Evolutionary conservation across 2,113 vertebrate genomes (phyloP).

Genomic region (Oryzias woworae): DNA sequence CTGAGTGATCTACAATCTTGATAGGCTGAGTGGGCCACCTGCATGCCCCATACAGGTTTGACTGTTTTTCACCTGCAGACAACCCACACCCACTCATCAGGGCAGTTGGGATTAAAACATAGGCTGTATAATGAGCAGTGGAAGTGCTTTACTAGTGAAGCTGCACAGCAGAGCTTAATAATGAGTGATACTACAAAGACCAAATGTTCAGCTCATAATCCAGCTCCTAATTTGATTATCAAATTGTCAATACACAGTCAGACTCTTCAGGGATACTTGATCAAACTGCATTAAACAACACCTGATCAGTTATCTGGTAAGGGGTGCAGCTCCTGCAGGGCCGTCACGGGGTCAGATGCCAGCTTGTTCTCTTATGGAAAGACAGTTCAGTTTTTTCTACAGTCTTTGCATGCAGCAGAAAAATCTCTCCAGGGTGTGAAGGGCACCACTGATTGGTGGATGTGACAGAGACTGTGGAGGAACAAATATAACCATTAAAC

Average conservation of each 20-base stretch:
- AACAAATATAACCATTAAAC: slow-evolving; percentile 43
- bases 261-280: slow-evolving; percentile 36
- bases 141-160: too few species aligned
- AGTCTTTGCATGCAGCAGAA: neutral
- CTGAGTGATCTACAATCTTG: too few species aligned
- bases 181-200: slow-evolving; percentile 53
- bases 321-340: slow-evolving; percentile 2
- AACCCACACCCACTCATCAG: too few species aligned
- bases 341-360: slow-evolving; percentile 17
- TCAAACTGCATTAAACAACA: slow-evolving; percentile 15
- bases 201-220: slow-evolving; percentile 62
- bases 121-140: too few species aligned
- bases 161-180: slow-evolving; percentile 38
- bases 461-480: slow-evolving; percentile 8
- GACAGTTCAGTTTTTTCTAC: slow-evolving; percentile 20
- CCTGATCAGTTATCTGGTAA: slow-evolving; percentile 42
- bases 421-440: slow-evolving; percentile 7
- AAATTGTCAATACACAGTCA: slow-evolving; percentile 53
- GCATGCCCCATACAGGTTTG: too few species aligned
- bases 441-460: neutral
- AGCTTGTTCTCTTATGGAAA: slow-evolving; percentile 25
- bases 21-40: too few species aligned
- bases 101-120: too few species aligned
- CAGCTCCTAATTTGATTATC: slow-evolving; percentile 63
- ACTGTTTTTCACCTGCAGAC: too few species aligned